Base-by-base conservation (phyloP, 2,888 invertebrate genomes). In the Cotesia congregata region DNA sequence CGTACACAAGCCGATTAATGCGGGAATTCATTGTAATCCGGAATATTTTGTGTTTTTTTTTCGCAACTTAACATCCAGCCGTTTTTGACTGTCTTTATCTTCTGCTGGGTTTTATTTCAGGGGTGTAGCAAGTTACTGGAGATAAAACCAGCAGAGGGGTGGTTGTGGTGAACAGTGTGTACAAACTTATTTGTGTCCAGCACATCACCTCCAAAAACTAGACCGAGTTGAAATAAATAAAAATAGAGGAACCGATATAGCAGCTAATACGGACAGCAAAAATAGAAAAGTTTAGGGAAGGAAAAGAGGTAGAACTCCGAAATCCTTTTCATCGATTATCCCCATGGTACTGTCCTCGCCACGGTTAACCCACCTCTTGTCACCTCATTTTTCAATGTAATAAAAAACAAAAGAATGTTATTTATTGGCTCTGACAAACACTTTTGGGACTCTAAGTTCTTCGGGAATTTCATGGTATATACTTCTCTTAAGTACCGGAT, bases 171-270 rank as follows among this genome's bases (percentile, higher is more conserved):
- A 61, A 69, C 59, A 20, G 41, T 62, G 64, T 39, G 80, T 78
- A 75, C 75, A 80, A 76, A 79, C 79, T 81, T 81, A 81, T 80
- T 80, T 76, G 80, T 67, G 41, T 76, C 70, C 61, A 65, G 20
- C 38, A 62, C 40, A 61, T 67, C 39, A 65, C 40, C 60, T 50
- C 67, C 39, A 68, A 76, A 59, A 72, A 20, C 65, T 67, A 67
- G 61, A 59, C 39, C 39, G 62, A 72, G 9, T 30, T 30, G 30
- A 30, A 30, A 30, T 30, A 30, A 15, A 15, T 17, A 64, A 67
- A 65, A 72, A 61, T 59, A 20, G 60, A 67, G 62, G 61, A 69
- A 72, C 61, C 67, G 30, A 68, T 38, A 67, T 40, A 60, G 30
- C 20, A 68, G 3, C 30, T 30, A 30, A 3, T 30, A 30, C 30